Evolutionary conservation across 2,113 vertebrate species (phyloP), one percentile per base, ranked within the genome.

Genomic region (Perognathus longimembris): DNA sequence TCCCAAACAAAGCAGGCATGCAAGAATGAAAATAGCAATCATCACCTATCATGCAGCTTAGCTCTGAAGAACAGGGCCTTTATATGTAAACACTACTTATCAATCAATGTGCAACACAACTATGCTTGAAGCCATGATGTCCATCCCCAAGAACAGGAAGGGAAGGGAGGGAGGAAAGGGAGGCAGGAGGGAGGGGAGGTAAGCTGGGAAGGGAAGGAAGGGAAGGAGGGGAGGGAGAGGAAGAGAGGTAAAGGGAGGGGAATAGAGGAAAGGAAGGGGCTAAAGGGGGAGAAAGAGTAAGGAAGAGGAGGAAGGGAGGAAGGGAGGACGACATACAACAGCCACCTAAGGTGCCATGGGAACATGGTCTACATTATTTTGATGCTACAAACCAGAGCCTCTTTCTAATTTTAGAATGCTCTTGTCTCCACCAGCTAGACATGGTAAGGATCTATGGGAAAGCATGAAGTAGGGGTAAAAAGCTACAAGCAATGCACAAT

Each of bases 131-230:
- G n/a, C 20, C 30, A 20, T 66, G 38, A 10, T 22, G 21, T 80
- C 54, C 22, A 45, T 34, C 24, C 38, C 54, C 7, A 61, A 40
- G 2, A 57, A 3, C 17, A 21, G 36, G 3, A 32, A 38, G 4
- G 6, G 11, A 7, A 1, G 7, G 12, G 63, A 0, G 21, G 14
- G 30, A 32, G 7, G 11, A 1, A 32, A 22, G 5, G 22, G 61
- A 30, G 24, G 24, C 14, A 54, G 50, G 50, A 14, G 17, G 50
- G 50, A 15, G 17, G 17, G 15, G 50, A 54, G 50, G 50, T 22
- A 61, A 61, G 20, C 45, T 11, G 17, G 57, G 57, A 59, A 17
- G 17, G 57, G 14, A 59, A 59, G 57, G 20, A 59, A 17, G 15
- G 57, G 45, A 45, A 54, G 50, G 50, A 54, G 50, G 11, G 45